Conservation (phyloP, 2,888 invertebrate genomes). For the Polydrusus pterygomalis region DNA sequence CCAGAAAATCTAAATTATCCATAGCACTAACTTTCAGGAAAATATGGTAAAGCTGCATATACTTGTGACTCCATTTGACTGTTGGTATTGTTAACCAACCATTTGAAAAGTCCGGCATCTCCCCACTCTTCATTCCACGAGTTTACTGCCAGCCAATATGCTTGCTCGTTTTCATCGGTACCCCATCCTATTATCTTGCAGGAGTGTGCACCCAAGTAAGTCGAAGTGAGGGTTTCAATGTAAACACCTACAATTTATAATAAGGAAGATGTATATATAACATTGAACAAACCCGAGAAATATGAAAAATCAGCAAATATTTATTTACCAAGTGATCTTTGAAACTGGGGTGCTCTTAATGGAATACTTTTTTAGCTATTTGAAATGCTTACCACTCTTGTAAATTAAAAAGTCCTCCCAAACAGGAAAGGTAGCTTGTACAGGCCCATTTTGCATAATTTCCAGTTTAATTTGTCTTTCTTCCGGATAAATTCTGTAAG, state of each 20-base stretch:
- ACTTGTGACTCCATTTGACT: slow-evolving; percentile 16
- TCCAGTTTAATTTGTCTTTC: slow-evolving; percentile 82
- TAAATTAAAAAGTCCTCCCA: slow-evolving; percentile 87
- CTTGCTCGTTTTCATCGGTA: neutral
- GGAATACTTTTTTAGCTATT: too few species aligned
- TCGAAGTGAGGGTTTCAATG: neutral
- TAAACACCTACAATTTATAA: slow-evolving; percentile 24
- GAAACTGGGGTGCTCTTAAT: too few species aligned
- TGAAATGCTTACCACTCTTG: slow-evolving; percentile 84
- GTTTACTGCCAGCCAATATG: slow-evolving; percentile 31
- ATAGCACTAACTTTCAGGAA: neutral
- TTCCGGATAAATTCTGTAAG: slow-evolving; percentile 64
- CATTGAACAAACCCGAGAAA: too few species aligned
- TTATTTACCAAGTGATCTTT: too few species aligned
- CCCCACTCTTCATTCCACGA: slow-evolving; percentile 39
- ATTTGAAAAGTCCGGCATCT: slow-evolving; percentile 26
- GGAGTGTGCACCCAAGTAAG: slow-evolving; percentile 5
- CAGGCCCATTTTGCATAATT: slow-evolving; percentile 86
- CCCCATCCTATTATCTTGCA: slow-evolving; percentile 34
- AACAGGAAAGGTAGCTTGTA: slow-evolving; percentile 88
- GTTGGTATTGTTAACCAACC: slow-evolving; percentile 27
- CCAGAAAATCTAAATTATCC: neutral
- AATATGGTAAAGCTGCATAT: slow-evolving; percentile 28
- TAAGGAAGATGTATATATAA: too few species aligned
- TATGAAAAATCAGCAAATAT: too few species aligned